Evolutionary conservation across 1,140 invertebrate genomes (phyloP).

Genomic region (Thaumetopoea pityocampa): DNA sequence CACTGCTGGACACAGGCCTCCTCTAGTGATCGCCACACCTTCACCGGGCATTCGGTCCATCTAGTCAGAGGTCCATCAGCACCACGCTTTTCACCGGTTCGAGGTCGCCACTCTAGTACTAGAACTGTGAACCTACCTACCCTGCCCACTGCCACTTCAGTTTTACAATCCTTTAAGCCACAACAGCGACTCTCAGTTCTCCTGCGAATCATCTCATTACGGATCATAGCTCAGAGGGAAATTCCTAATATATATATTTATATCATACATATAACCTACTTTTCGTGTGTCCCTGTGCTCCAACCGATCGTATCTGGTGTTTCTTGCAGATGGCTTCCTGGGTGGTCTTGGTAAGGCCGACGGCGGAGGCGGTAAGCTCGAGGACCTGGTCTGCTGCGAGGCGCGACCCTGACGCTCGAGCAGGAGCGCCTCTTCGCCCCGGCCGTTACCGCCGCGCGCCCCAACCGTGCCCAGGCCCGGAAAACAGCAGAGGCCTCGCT

Average conservation of each 20-base stretch:
- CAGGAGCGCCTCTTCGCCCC: constrained; percentile 83
- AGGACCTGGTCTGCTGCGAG: constrained; percentile 81
- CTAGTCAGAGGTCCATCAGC: too few relatives aligned
- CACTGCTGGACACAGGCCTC: too few relatives aligned
- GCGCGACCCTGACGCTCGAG: constrained; percentile 85
- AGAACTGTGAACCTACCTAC: too few relatives aligned
- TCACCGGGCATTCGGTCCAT: too few relatives aligned
- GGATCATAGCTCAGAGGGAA: too few relatives aligned
- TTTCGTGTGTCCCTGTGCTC: constrained; percentile 78
- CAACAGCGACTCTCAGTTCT: too few relatives aligned
- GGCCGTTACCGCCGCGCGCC: constrained; percentile 71
- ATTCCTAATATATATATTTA: neutral
- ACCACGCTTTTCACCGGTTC: too few relatives aligned
- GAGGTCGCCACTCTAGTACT: too few relatives aligned
- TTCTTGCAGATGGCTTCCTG: constrained; percentile 74
- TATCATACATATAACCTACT: constrained; percentile 44
- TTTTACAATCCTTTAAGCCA: too few relatives aligned
- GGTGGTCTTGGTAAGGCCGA: constrained; percentile 83
- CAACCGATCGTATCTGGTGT: constrained; percentile 76
- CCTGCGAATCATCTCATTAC: too few relatives aligned
- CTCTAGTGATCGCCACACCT: too few relatives aligned
- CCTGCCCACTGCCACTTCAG: too few relatives aligned
- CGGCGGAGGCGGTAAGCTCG: constrained; percentile 74
- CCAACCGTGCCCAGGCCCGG: constrained; percentile 85
- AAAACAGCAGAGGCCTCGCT: constrained; percentile 91